phyloP scores from a whole-genome alignment of 2,888 invertebrate genomes.

The Drosophila infuscata region DNA sequence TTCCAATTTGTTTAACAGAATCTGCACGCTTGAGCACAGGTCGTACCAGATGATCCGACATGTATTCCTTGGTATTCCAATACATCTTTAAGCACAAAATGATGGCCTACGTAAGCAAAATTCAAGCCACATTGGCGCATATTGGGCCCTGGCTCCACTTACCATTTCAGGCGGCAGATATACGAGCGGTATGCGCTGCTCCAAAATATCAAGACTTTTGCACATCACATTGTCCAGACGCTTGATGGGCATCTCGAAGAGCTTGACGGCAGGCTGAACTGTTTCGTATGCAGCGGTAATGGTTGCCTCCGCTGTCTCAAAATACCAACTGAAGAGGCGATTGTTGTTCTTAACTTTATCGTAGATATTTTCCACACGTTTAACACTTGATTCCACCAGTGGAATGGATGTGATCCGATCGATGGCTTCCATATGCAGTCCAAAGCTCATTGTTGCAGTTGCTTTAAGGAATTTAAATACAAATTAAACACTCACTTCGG shows the following conservation, averaged over 20 bases:
- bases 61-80: slow-evolving; percentile 91
- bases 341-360: slow-evolving; percentile 91
- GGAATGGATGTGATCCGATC: slow-evolving; percentile 92
- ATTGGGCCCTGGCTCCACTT: slow-evolving; percentile 79
- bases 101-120: slow-evolving; percentile 61
- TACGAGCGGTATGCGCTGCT: slow-evolving; percentile 92
- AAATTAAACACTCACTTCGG: background rate
- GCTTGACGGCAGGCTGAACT: slow-evolving; percentile 90
- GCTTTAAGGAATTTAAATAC: slow-evolving; percentile 42
- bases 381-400: slow-evolving; percentile 92
- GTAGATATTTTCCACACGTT: slow-evolving; percentile 91
- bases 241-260: slow-evolving; percentile 90
- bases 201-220: slow-evolving; percentile 93
- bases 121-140: slow-evolving; percentile 25
- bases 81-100: slow-evolving; percentile 88
- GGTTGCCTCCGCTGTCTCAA: slow-evolving; percentile 91
- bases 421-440: slow-evolving; percentile 89
- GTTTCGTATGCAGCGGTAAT: slow-evolving; percentile 90
- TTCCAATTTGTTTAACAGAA: slow-evolving; percentile 92
- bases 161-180: slow-evolving; percentile 94
- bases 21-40: slow-evolving; percentile 92
- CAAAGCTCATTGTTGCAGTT: slow-evolving; percentile 74
- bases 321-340: slow-evolving; percentile 90
- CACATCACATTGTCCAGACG: slow-evolving; percentile 92
- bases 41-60: slow-evolving; percentile 88